These are phyloP conservation scores for Ormyrus thymus DNA, from an alignment of 2,888 invertebrate species.

Conservation along the genomic window DNA sequence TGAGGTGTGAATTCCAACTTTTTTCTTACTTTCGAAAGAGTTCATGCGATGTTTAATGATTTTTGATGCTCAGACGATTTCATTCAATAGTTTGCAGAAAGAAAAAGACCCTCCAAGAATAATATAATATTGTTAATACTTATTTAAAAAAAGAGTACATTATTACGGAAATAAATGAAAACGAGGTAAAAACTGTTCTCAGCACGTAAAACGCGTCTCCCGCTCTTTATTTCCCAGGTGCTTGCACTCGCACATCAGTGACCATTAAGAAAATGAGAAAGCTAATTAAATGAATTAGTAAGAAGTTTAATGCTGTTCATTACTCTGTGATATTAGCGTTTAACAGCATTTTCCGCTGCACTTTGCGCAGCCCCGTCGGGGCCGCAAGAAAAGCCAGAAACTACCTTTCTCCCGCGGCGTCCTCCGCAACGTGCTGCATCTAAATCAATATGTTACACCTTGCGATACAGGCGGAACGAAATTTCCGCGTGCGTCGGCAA, in stretches of 20 bases:
- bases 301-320: neutral
- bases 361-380: neutral
- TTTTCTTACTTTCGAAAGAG: neutral
- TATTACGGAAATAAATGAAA: too few relatives aligned
- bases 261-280: neutral
- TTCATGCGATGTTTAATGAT: too few relatives aligned
- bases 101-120: too few relatives aligned
- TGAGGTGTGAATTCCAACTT: neutral
- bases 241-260: neutral
- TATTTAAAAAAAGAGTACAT: too few relatives aligned
- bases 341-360: neutral
- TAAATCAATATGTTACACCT: constrained; percentile 50
- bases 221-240: neutral
- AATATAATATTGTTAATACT: too few relatives aligned
- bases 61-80: too few relatives aligned
- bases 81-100: too few relatives aligned
- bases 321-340: constrained; percentile 1
- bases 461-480: constrained; percentile 22
- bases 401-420: neutral
- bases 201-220: too few relatives aligned
- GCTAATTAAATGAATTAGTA: constrained; percentile 5
- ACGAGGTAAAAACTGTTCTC: too few relatives aligned
- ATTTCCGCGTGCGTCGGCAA: constrained; percentile 10
- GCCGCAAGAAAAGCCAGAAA: too few relatives aligned
- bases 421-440: constrained; percentile 45